Evolutionary conservation across 2,113 vertebrate species (phyloP).

Genomic region (Chloebia gouldiae): DNA sequence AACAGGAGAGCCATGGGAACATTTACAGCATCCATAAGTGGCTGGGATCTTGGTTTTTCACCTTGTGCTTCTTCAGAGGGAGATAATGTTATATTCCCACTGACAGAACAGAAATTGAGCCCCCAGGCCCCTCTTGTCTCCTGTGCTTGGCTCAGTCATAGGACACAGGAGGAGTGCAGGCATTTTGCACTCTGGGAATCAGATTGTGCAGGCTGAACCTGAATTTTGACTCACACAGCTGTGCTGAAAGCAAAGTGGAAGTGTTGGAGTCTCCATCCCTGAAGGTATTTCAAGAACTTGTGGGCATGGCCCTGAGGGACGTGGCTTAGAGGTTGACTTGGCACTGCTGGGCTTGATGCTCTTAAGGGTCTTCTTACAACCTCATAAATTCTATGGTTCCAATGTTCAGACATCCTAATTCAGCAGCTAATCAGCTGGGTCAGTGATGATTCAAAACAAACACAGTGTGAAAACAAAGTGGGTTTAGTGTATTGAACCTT

Average conservation of each 20-base stretch:
- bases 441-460: conserved; percentile 60
- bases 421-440: conserved; percentile 53
- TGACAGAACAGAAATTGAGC: background rate
- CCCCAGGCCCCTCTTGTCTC: background rate
- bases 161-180: background rate
- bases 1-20: background rate
- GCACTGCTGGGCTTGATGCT: no score
- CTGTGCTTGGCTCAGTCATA: background rate
- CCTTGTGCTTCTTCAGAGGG: background rate
- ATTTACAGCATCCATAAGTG: fast-evolving
- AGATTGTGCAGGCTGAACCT: fast-evolving
- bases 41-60: background rate
- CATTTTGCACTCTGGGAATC: background rate
- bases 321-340: background rate
- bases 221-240: fast-evolving
- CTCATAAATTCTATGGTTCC: background rate
- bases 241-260: background rate
- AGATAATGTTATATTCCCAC: background rate
- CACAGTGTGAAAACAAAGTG: conserved; percentile 66
- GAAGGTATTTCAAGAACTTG: background rate
- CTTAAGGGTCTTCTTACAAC: background rate
- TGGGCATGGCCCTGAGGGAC: no score
- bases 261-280: background rate
- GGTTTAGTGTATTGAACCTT: conserved; percentile 33
- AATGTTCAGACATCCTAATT: conserved; percentile 39